Evolutionary conservation across 2,888 invertebrate species (phyloP).

Genomic region (Lordiphosa fenestrarum): DNA sequence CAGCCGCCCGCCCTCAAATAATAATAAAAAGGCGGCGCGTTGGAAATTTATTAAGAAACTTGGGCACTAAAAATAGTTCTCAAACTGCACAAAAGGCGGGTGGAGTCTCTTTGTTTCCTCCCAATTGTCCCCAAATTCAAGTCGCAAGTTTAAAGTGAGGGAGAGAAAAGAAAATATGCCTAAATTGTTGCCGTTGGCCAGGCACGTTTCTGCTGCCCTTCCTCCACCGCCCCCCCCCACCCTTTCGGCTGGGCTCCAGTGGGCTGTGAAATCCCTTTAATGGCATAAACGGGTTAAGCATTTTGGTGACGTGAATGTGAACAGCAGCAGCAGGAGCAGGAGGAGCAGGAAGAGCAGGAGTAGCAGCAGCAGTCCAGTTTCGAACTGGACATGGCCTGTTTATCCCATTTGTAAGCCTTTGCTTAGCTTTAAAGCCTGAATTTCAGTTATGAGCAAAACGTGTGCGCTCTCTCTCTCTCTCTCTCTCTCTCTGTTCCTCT

Average conservation of each 20-base stretch:
- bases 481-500: background rate
- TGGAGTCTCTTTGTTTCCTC: background rate
- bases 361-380: constrained; percentile 9
- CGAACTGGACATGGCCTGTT: constrained; percentile 20
- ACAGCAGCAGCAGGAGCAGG: constrained; percentile 16
- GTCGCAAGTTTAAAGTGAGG: background rate
- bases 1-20: constrained; percentile 18
- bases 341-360: too few species aligned
- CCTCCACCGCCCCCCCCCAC: too few species aligned
- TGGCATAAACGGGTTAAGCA: constrained; percentile 48
- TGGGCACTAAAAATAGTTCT: constrained; percentile 39
- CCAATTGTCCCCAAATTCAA: too few species aligned
- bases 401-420: constrained; percentile 7
- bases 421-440: constrained; percentile 29
- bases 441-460: constrained; percentile 33
- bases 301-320: constrained; percentile 46
- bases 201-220: constrained; percentile 40
- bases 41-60: constrained; percentile 43
- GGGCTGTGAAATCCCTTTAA: constrained; percentile 46
- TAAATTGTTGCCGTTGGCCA: constrained; percentile 3
- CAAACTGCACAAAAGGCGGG: constrained; percentile 2
- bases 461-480: constrained; percentile 4
- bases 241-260: constrained; percentile 18
- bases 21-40: constrained; percentile 36
- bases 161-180: background rate